phyloP scores from a whole-genome alignment of 2,113 vertebrate genomes.

The Pseudorasbora parva region DNA sequence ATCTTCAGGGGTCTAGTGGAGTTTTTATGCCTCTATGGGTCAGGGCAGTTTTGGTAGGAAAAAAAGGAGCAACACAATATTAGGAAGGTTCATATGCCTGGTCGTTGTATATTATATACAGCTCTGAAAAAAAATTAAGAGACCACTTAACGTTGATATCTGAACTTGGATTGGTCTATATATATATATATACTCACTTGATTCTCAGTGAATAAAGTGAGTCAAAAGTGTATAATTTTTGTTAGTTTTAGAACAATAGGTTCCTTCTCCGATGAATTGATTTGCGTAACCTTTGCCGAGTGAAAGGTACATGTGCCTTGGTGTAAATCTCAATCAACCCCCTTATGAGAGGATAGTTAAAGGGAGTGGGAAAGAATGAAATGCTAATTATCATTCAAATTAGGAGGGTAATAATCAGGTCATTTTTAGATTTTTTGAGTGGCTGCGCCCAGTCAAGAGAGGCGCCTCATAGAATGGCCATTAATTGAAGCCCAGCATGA shows the following conservation, averaged over 20 bases:
- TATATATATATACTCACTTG: too few species aligned
- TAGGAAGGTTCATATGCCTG: too few species aligned
- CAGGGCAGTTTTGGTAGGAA: too few species aligned
- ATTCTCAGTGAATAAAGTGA: too few species aligned
- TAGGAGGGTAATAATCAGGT: conserved; percentile 81
- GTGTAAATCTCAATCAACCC: conserved; percentile 74
- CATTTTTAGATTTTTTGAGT: conserved; percentile 51
- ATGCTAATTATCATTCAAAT: conserved; percentile 84
- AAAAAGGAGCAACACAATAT: too few species aligned
- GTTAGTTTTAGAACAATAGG: neutral
- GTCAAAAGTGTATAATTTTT: neutral
- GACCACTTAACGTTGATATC: too few species aligned
- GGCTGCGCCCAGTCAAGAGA: conserved; percentile 66
- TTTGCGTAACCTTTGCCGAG: neutral
- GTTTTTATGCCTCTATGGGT: too few species aligned
- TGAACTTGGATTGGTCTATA: too few species aligned
- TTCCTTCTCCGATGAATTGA: conserved; percentile 21
- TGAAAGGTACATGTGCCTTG: conserved; percentile 56
- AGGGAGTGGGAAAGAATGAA: conserved; percentile 76
- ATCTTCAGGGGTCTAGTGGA: too few species aligned
- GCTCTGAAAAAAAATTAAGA: too few species aligned
- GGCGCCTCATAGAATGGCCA: conserved; percentile 71
- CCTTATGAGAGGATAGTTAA: conserved; percentile 77
- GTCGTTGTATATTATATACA: too few species aligned
- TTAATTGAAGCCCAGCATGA: conserved; percentile 75